Base-by-base conservation (phyloP, 1,140 invertebrate species). In the Drosophila mayri region DNA sequence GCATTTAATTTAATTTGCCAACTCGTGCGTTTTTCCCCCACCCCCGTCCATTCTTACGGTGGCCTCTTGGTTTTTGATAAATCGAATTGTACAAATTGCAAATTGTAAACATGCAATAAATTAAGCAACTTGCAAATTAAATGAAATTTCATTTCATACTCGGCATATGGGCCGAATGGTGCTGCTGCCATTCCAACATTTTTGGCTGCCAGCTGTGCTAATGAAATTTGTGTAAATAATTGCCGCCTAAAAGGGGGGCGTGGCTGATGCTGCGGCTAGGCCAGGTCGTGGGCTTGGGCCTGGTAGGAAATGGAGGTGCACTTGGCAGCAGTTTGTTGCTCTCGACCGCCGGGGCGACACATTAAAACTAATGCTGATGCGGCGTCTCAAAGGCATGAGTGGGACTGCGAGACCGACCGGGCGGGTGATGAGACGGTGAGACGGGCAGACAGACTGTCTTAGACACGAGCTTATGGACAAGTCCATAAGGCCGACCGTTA, bases 331-430 rank as follows among this genome's bases (percentile, higher is more conserved):
- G 83, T 88, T 88, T 87, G 80, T 90, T 88, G 77, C 64, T 61
- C 84, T 50, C 46, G 40, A 54, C 46, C 50, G 43, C 9, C 52
- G 52, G 52, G 76, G 79, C 66, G 65, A 83, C 76, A 73, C 85
- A 87, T 87, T 87, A 87, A 87, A 87, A 90, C 84, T 87, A 87
- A 87, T 87, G 81, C 84, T 84, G 80, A 87, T 88, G 84, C 79
- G 61, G 75, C 73, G 80, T 72, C 80, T 64, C 60, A 68, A 41
- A 65, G 37, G 59, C 32, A 38, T n/a, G 52, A 55, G 14, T 55
- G 52, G 9, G 20, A 22, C 35, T 11, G 14, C 3, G 50, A 10
- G 54, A 49, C 4, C 3, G 37, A 12, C 12, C 1, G 7, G 40
- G 22, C 38, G 47, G 41, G 7, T 37, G 47, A 43, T 8, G 11